Evolutionary conservation across 1,140 invertebrate genomes (phyloP), one percentile per base, ranked within the genome.

Genomic region (Caenorhabditis elegans): DNA sequence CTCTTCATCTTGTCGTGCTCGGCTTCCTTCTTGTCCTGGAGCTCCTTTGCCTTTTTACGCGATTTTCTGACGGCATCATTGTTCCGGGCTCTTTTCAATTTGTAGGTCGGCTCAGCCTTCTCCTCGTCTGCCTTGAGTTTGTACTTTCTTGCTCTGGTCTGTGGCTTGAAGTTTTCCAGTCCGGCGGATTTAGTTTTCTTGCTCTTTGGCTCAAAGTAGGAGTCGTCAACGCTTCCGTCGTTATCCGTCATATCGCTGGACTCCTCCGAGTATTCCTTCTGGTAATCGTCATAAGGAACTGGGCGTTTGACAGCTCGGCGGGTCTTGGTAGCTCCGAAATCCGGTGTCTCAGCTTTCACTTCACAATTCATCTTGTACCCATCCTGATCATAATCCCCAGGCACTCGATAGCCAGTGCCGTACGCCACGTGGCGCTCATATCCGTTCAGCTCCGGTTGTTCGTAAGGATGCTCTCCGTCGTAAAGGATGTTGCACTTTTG

Each of bases 61-160:
- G 49, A 76, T 36, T 82, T 80, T 19, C 84, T 26, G 43, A 85
- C 84, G 19, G 84, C 84, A 51, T 85, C 84, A 43, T 85, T 85
- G 80, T 85, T 85, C 17, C 82, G 65, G 22, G 83, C 83, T 36
- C 84, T 46, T 78, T 85, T 85, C 5, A 83, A 22, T 65, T 85
- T 85, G 79, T 85, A 85, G 13, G 47, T 76, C 10, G 80, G 78
- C 15, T 78, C 26, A 19, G 55, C 65, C 43, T 84, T 83, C 47
- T 82, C 84, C 24, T 49, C 49, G 11, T 82, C 84, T 22, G 84
- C 43, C 79, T 85, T 85, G 34, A 81, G 28, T 4, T 84, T 47
- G 75, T 85, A 85, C 60, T 84, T 85, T 39, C 84, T 70, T 0
- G 84, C 80, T 47, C 49, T 78, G 3, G 83, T 84, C 26, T 78